These are phyloP conservation scores for Strigamia transsilvanica DNA, from an alignment of 2,888 invertebrate genomes.

Conservation along the genomic window DNA sequence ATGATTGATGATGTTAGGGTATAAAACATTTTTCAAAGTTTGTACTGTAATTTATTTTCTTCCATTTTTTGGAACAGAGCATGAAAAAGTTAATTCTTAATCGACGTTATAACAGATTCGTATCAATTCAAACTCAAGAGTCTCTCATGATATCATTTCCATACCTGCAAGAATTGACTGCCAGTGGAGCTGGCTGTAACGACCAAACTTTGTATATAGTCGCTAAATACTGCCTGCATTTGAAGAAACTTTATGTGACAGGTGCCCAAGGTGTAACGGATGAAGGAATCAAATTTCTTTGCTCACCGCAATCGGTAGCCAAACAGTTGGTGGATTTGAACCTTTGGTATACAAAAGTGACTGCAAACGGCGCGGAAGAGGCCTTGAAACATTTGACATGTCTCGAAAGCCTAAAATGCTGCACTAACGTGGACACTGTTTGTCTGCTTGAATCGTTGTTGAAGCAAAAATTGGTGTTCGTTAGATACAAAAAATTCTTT, in stretches of 20 bases:
- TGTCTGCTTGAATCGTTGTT: background rate
- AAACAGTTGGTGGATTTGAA: background rate
- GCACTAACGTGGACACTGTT: background rate
- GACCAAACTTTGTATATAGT: background rate
- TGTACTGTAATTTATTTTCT: background rate
- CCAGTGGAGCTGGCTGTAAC: background rate
- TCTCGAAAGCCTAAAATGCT: background rate
- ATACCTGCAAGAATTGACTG: background rate
- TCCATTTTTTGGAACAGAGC: background rate
- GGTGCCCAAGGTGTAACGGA: background rate
- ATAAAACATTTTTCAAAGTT: too few relatives aligned
- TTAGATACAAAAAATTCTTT: background rate
- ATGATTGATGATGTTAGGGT: too few relatives aligned
- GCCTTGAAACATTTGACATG: background rate
- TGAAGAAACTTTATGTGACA: background rate
- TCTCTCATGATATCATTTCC: background rate
- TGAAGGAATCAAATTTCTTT: too few relatives aligned
- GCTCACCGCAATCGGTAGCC: too few relatives aligned
- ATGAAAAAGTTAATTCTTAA: background rate
- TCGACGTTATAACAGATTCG: background rate
- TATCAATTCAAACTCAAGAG: background rate
- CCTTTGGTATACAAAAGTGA: background rate
- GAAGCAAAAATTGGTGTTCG: background rate
- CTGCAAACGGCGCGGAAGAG: background rate
- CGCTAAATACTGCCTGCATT: background rate